Percentiles rank a stretch among this genome's conserved stretches.
phyloP scores from a whole-genome alignment of 2,888 invertebrate genomes.

The Rotaria sp. region DNA sequence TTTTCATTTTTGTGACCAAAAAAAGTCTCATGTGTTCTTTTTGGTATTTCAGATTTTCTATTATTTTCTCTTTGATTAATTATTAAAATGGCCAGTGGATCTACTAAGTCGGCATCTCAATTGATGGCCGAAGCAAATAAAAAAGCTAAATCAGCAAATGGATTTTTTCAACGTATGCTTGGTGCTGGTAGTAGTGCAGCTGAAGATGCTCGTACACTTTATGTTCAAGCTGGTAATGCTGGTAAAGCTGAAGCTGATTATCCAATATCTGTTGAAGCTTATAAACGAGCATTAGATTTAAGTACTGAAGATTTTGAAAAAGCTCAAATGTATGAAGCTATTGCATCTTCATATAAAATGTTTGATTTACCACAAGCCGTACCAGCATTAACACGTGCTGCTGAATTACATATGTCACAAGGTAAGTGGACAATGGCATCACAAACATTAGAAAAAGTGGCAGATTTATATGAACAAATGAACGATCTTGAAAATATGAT shows the following conservation, averaged over 20 bases:
- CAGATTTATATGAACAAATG: conserved; percentile 2
- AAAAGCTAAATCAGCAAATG: not conserved
- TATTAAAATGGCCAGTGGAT: not conserved
- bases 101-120: not conserved
- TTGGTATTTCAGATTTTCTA: not conserved
- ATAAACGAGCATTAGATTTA: not conserved
- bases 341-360: conserved; percentile 26
- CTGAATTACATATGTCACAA: not conserved
- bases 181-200: not conserved
- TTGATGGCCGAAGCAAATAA: conserved; percentile 3
- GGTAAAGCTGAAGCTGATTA: conserved; percentile 5
- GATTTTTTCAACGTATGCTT: not conserved
- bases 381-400: not conserved
- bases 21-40: not conserved
- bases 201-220: conserved; percentile 15
- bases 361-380: not conserved
- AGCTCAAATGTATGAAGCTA: conserved; percentile 8
- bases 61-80: not conserved
- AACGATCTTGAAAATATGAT: not conserved
- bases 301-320: not conserved
- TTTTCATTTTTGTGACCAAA: not conserved
- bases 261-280: conserved; percentile 18
- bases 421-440: not conserved
- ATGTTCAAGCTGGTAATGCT: conserved; percentile 13
- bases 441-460: not conserved